Evolutionary conservation across 53 echinoderm and acorn worm genomes (phyloP).

Genomic region (Arbacia lixula): DNA sequence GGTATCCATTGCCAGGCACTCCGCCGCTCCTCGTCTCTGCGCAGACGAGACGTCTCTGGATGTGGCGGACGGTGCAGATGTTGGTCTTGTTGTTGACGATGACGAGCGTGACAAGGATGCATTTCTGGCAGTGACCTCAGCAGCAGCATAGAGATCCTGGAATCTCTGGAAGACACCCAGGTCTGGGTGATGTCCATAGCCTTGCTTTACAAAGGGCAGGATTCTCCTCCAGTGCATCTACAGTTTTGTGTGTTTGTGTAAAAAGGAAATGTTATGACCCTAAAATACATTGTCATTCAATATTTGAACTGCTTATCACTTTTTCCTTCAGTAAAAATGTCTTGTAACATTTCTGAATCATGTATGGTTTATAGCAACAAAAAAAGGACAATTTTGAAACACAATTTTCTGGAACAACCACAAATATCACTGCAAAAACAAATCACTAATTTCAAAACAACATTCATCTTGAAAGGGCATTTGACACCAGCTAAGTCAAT

Average conservation of each 20-base stretch:
- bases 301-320: too few species aligned
- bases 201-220: not conserved
- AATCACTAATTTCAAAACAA: not conserved
- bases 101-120: not conserved
- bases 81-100: not conserved
- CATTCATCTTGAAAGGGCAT: slow-evolving; percentile 3
- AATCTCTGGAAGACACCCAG: not conserved
- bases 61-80: not conserved
- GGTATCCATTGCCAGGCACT: not conserved
- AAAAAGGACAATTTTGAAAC: not conserved
- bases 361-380: too few species aligned
- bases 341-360: too few species aligned
- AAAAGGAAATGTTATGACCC: not conserved
- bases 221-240: slow-evolving; percentile 37
- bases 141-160: not conserved
- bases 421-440: not conserved
- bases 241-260: not conserved
- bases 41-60: slow-evolving; percentile 1
- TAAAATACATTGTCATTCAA: too few species aligned
- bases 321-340: too few species aligned
- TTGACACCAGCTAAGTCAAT: not conserved
- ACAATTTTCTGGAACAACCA: not conserved
- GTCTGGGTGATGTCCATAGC: not conserved
- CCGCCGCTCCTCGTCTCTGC: not conserved
- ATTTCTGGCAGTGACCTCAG: not conserved